Percentiles rank a stretch among this genome's conserved stretches.
Conservation (phyloP, 2,113 vertebrate genomes). For the Hippocampus comes region DNA sequence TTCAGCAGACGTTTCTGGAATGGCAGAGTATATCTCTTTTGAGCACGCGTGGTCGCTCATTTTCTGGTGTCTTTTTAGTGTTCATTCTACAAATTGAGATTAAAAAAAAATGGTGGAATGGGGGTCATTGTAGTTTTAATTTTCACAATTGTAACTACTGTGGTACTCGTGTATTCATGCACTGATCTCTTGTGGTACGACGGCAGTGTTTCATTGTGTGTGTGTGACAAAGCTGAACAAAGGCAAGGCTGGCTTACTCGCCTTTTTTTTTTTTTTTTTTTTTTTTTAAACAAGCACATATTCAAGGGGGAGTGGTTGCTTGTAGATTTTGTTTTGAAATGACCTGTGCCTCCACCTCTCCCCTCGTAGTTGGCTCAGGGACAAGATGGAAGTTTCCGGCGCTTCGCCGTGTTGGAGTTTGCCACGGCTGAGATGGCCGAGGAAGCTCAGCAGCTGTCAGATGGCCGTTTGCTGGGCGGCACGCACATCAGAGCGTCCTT, state of each 20-base stretch:
- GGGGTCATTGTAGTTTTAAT: neutral
- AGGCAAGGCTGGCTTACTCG: neutral
- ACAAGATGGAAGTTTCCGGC: constrained; percentile 85
- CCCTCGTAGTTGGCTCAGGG: constrained; percentile 83
- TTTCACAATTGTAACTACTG: neutral
- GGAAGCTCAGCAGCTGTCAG: constrained; percentile 72
- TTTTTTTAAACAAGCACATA: neutral
- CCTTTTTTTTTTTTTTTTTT: neutral
- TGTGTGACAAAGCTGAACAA: constrained; percentile 1
- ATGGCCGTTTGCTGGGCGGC: constrained; percentile 75
- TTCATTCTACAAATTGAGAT: no score
- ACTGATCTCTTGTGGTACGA: neutral
- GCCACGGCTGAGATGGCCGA: constrained; percentile 79
- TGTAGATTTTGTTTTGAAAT: neutral
- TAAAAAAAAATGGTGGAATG: no score
- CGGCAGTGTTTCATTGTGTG: neutral
- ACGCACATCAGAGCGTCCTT: constrained; percentile 82
- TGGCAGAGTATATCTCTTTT: constrained; percentile 39
- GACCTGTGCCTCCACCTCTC: neutral
- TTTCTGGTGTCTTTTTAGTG: constrained; percentile 14
- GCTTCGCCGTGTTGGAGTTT: constrained; percentile 86
- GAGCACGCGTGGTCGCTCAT: neutral
- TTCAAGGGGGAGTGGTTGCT: neutral
- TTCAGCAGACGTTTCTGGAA: constrained; percentile 73
- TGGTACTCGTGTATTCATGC: neutral